Evolutionary conservation across 2,113 vertebrate genomes (phyloP), one percentile per base, ranked within the genome.

Genomic region (Gymnogyps californianus): DNA sequence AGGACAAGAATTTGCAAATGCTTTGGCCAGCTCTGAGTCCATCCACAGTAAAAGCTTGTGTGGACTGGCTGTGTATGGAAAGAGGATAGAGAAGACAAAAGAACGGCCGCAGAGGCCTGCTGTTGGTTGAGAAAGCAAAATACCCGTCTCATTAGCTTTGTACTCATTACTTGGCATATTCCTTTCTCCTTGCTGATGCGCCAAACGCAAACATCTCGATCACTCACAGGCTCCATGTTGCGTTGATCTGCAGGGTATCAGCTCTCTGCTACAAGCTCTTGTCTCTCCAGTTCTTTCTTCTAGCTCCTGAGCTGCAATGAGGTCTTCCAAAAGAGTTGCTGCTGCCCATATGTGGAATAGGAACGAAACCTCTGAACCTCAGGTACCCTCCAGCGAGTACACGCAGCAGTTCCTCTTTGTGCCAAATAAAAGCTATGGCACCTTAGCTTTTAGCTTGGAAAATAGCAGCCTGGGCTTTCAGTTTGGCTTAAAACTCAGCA

Each of bases 151-250:
- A 4, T 57, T 71, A 46, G 20, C 36, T 57, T 57, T 2, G 0
- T 36, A 24, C 38, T 62, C 2, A 0, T 42, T 55, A n/a, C 22
- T 55, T 64, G 28, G 52, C 17, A 13, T 31, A 31, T 72, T 75
- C 42, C 38, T 31, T 85, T 67, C 47, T 75, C 52, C 70, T 75
- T 59, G 87, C 38, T 87, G 29, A 16, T 32, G 65, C 29, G 76
- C 21, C 52, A 52, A 64, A 76, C 13, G 8, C 34, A 89, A 83
- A 21, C n/a, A 55, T 10, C 19, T 46, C 0, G 0, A 26, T 24
- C 3, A 0, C 17, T 69, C 19, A 31, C 1, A 22, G 34, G 14
- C 18, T 81, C 25, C 5, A 5, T 7, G 8, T 21, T 20, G 13
- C 15, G 6, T 36, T 65, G 58, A 3, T 42, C 20, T 75, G 5